Percentiles rank a stretch among this genome's conserved stretches.
Conservation (phyloP, 2,113 vertebrate species). For the Pituophis catenifer region DNA sequence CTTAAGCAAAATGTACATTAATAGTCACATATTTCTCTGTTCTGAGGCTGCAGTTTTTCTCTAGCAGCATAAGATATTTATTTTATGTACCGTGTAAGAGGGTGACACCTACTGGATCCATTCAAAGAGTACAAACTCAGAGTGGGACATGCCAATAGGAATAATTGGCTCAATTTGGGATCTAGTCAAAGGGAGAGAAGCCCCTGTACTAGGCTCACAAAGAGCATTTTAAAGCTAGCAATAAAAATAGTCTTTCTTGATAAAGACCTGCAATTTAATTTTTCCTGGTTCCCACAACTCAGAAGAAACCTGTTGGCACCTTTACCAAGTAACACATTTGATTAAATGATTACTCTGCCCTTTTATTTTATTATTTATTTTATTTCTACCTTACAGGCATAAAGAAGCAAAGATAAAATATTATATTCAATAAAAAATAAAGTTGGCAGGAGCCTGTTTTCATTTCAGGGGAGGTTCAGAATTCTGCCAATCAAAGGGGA, state of each 20-base stretch:
- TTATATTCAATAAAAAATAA: neutral
- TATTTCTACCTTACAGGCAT: neutral
- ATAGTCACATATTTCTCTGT: neutral
- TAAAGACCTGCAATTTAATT: accelerated
- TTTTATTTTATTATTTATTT: neutral
- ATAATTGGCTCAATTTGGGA: neutral
- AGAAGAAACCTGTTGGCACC: neutral
- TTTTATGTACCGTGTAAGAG: slow-evolving; percentile 52
- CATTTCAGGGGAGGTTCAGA: neutral
- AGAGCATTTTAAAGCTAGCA: neutral
- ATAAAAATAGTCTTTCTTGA: accelerated
- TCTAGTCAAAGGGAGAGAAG: neutral
- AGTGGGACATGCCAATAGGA: neutral
- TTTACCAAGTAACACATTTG: neutral
- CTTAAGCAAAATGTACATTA: neutral
- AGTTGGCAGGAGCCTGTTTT: neutral
- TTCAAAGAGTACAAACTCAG: neutral
- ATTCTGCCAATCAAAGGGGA: neutral
- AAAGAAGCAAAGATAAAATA: neutral
- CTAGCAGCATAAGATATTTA: neutral
- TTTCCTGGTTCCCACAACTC: neutral
- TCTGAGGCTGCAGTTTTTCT: slow-evolving; percentile 1
- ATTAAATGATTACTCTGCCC: neutral
- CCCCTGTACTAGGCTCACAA: neutral
- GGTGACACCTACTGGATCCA: slow-evolving; percentile 64